Percentiles rank a stretch among this genome's conserved stretches.
Evolutionary conservation across 2,113 vertebrate species (phyloP).

Genomic region (Cyprinodon tularosa): DNA sequence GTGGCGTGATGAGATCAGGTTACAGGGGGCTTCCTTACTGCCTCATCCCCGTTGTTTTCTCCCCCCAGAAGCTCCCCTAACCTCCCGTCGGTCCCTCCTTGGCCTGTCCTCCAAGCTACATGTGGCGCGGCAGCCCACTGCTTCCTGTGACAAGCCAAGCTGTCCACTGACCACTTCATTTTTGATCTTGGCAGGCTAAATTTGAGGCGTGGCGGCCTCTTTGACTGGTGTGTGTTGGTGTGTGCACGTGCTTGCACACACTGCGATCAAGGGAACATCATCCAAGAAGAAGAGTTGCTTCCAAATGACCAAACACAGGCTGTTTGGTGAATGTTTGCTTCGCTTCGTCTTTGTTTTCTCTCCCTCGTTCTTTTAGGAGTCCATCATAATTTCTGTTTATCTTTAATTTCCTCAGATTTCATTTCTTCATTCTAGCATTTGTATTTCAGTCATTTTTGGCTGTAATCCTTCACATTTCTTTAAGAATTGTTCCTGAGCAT

Average conservation of each 20-base stretch:
- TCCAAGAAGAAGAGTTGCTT: constrained; percentile 65
- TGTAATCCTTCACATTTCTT: constrained; percentile 19
- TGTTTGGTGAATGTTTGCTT: constrained; percentile 60
- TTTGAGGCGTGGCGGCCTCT: constrained; percentile 25
- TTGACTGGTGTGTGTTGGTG: constrained; percentile 3
- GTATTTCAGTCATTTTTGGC: constrained; percentile 52
- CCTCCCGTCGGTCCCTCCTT: constrained; percentile 54
- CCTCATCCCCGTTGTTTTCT: constrained; percentile 18
- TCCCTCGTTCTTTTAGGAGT: constrained; percentile 42
- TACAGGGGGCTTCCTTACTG: constrained; percentile 30
- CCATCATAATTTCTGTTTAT: constrained; percentile 55
- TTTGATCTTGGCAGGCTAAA: constrained; percentile 66
- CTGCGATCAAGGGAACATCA: constrained; percentile 52
- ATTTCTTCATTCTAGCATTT: constrained; percentile 40
- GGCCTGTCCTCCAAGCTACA: constrained; percentile 73
- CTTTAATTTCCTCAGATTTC: constrained; percentile 41
- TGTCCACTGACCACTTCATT: constrained; percentile 78
- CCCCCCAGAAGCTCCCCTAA: constrained; percentile 1
- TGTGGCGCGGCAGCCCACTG: constrained; percentile 63
- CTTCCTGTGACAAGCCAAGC: constrained; percentile 77
- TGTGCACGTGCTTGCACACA: not conserved
- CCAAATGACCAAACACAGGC: constrained; percentile 73
- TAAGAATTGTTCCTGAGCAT: constrained; percentile 17
- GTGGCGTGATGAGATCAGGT: constrained; percentile 72
- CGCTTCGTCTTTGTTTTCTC: constrained; percentile 55